A percentile compares a stretch with the other conserved stretches of the same genome.
Conservation (phyloP, 2,113 vertebrate species). For the Austrofundulus limnaeus region DNA sequence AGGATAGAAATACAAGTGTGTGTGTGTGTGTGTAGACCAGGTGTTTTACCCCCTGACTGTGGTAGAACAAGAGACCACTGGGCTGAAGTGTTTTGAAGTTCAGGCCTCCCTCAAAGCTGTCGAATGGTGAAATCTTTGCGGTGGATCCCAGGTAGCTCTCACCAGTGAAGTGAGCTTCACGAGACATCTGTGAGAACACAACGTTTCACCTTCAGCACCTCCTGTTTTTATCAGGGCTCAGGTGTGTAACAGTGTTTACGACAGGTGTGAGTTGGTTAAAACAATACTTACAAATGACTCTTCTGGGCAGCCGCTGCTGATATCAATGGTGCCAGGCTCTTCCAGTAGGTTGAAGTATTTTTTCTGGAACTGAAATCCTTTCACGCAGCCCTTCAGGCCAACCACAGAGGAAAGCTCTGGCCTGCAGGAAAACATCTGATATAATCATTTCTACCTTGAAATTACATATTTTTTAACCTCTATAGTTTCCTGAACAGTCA, state of each 20-base stretch:
- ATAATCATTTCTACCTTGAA: background rate
- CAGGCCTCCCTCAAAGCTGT: slow-evolving; percentile 91
- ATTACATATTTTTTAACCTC: background rate
- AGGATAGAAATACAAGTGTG: background rate
- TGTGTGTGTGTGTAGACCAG: background rate
- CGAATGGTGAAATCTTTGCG: slow-evolving; percentile 86
- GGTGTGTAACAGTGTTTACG: no score
- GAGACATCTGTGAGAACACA: slow-evolving; percentile 85
- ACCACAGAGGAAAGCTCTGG: slow-evolving; percentile 82
- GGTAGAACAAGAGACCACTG: slow-evolving; percentile 89
- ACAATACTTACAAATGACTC: slow-evolving; percentile 88
- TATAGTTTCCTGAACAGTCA: no score
- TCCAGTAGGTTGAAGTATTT: slow-evolving; percentile 96
- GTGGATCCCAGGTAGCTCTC: slow-evolving; percentile 89
- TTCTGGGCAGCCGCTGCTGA: slow-evolving; percentile 95
- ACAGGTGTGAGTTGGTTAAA: background rate
- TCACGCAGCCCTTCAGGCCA: slow-evolving; percentile 91
- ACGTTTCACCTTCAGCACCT: slow-evolving; percentile 2
- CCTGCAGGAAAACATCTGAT: slow-evolving; percentile 52
- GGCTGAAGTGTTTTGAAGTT: slow-evolving; percentile 90
- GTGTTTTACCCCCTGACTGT: slow-evolving; percentile 82
- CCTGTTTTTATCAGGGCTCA: no score
- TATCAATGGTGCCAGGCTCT: slow-evolving; percentile 91
- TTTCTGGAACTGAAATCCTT: slow-evolving; percentile 97
- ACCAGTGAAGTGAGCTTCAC: slow-evolving; percentile 90